phyloP scores from a whole-genome alignment of 2,113 vertebrate species.

The Arenaria interpres region DNA sequence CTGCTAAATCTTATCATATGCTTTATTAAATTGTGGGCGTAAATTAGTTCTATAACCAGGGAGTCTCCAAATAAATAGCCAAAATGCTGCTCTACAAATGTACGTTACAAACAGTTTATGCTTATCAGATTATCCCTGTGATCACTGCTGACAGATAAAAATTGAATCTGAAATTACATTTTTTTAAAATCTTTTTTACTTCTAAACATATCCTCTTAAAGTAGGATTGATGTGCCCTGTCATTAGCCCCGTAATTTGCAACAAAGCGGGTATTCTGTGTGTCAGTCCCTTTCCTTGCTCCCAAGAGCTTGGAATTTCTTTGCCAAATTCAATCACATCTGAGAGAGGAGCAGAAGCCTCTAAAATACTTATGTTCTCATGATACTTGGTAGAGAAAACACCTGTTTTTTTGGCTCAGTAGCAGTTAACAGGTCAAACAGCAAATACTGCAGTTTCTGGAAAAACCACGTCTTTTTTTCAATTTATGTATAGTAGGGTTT shows the following conservation, averaged over 20 bases:
- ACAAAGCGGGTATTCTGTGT: not conserved
- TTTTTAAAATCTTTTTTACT: not conserved
- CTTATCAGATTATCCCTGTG: not conserved
- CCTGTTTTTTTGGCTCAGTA: not conserved
- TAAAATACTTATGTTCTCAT: not conserved
- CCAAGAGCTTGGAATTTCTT: not conserved
- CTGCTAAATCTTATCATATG: not conserved
- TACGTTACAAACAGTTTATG: not conserved
- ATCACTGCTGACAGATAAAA: not conserved
- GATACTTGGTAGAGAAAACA: not conserved
- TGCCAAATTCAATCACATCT: not conserved
- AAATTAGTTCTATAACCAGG: not conserved
- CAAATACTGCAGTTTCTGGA: not conserved
- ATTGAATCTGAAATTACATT: not conserved
- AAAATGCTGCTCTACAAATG: not conserved
- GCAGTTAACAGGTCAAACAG: not conserved
- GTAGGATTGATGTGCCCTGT: not conserved
- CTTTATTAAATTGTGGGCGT: not conserved
- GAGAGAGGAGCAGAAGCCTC: not conserved
- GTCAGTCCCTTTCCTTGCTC: not conserved
- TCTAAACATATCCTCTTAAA: not conserved
- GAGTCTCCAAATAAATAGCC: not conserved
- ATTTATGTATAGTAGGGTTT: not conserved
- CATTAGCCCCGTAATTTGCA: not conserved
- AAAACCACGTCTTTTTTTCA: not conserved